Base-by-base conservation (phyloP, 2,113 vertebrate species). In the Clarias macrocephalus region DNA sequence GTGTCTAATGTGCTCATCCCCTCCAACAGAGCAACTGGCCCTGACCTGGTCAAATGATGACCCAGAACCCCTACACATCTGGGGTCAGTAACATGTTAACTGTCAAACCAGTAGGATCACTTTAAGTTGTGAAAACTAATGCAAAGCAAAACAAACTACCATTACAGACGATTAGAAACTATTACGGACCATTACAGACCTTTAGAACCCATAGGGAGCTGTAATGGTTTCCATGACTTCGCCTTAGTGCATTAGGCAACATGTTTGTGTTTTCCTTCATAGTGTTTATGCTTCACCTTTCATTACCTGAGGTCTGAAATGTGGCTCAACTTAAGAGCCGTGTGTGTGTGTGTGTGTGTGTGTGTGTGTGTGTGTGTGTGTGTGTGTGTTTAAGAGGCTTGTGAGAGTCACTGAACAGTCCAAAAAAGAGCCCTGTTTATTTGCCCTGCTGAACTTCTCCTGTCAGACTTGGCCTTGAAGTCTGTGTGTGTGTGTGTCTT, bases 291-390 rank as follows among this genome's bases (percentile, higher is more conserved):
- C 68, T 63, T 90, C n/a, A 88, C 56, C 59, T 86, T 89, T 80
- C n/a, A 89, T 37, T 85, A 57, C 85, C 90, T 91, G 75, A 90
- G 86, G 89, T 93, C 81, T 90, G 87, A 90, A 92, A 94, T 92
- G 92, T 91, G 80, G 85, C 73, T n/a, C 37, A 73, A 37, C 37
- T 73, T 23, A 73, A 48, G 37, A 48, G 10, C 73, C 3, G 92
- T 89, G 89, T 85, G 90, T 80, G 76, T 79, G 48, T 42, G 56
- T 60, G 92, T 89, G 89, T 85, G 90, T 88, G 83, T 59, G 28
- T 54, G n/a, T 79, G 76, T 79, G 73, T 76, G 73, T 76, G 77
- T 80, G 57, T 80, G 77, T 80, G n/a, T 79, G 76, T 79, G 73
- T 76, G 73, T 76, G 77, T 80, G 57, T 80, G 79, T 80, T 80